Conservation (phyloP, 1,140 invertebrate species). For the Drosophila lacertosa region DNA sequence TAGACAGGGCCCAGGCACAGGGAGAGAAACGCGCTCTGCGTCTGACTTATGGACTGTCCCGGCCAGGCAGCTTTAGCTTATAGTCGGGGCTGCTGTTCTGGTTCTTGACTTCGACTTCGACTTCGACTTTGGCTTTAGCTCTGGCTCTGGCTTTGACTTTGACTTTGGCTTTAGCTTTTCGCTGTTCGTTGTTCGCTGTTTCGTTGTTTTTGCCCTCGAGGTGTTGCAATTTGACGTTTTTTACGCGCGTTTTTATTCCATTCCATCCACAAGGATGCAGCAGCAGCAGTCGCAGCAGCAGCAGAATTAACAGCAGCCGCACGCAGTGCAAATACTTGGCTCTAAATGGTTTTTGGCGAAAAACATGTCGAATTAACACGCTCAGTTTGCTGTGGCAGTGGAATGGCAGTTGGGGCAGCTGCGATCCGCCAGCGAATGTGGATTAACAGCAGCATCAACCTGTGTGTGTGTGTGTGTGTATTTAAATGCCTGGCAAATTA, state of each 20-base stretch:
- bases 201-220: conserved; percentile 68
- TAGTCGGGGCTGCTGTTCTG: conserved; percentile 44
- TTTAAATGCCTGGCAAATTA: conserved; percentile 80
- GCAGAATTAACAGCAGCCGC: conserved; percentile 45
- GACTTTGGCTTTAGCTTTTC: conserved; percentile 7
- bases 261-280: conserved; percentile 53
- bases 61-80: conserved; percentile 25
- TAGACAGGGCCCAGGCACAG: conserved; percentile 30
- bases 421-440: conserved; percentile 8
- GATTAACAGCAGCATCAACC: conserved; percentile 37
- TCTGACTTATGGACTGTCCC: conserved; percentile 70
- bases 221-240: conserved; percentile 84
- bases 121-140: conserved; percentile 2
- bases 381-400: conserved; percentile 44
- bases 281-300: conserved; percentile 25
- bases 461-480: conserved; percentile 64
- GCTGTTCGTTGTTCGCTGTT: conserved; percentile 39
- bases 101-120: conserved; percentile 15
- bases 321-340: conserved; percentile 79
- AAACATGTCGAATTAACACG: conserved; percentile 84
- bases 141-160: conserved; percentile 10
- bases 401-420: conserved; percentile 20
- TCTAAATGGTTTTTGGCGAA: conserved; percentile 78
- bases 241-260: conserved; percentile 81
- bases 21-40: conserved; percentile 12